Percentiles rank a stretch among this genome's conserved stretches.
These are phyloP conservation scores for Sebastes glaucus DNA, from an alignment of 2,797 vertebrate genomes.

Conservation along the genomic window DNA sequence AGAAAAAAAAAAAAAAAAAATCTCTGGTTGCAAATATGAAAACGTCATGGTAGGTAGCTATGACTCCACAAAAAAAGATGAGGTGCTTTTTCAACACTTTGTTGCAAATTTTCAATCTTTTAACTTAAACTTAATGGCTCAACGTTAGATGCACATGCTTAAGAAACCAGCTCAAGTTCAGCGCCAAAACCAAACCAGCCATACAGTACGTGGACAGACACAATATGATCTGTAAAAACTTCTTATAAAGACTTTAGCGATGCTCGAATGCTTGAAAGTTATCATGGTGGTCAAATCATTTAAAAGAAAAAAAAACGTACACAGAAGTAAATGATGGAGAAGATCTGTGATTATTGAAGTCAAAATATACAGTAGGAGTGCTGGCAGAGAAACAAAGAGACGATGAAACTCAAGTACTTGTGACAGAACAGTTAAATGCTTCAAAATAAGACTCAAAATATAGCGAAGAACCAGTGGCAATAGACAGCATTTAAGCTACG, in stretches of 20 bases:
- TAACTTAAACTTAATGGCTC: not conserved
- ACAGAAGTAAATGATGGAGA: not conserved
- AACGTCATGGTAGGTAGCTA: not conserved
- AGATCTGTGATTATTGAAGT: not conserved
- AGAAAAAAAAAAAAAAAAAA: not conserved
- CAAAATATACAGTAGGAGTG: constrained; percentile 10
- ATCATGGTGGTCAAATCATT: constrained; percentile 10
- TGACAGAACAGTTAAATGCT: constrained; percentile 27
- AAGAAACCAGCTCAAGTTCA: constrained; percentile 40
- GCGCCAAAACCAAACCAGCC: constrained; percentile 6
- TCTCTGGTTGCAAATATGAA: not conserved
- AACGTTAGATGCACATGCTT: not conserved
- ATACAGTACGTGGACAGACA: not conserved
- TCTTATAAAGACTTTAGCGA: not conserved
- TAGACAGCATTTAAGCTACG: constrained; percentile 17
- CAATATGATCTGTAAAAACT: not conserved
- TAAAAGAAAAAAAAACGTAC: not conserved
- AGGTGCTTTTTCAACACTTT: not conserved
- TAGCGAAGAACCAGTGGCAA: constrained; percentile 9
- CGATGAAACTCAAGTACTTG: not conserved
- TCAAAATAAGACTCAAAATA: constrained; percentile 39
- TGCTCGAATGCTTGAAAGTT: not conserved
- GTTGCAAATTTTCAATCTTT: not conserved
- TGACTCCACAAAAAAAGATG: not conserved
- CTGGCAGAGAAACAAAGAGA: constrained; percentile 7